Evolutionary conservation across 2,797 vertebrate genomes (phyloP).

Genomic region (Danio aesculapii): DNA sequence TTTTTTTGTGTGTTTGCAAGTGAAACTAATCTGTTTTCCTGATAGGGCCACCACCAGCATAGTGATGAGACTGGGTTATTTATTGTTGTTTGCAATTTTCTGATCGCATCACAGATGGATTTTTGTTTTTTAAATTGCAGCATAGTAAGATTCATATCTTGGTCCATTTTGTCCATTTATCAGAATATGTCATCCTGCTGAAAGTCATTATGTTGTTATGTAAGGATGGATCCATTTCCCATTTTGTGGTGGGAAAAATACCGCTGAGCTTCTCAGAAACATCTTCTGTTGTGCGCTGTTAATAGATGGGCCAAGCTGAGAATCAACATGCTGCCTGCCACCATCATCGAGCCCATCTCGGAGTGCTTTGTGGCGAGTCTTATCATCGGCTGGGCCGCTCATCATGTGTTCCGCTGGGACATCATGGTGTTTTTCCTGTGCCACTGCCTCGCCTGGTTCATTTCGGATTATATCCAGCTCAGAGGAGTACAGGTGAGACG

Average conservation of each 20-base stretch:
- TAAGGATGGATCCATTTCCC: not conserved
- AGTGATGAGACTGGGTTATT: slow-evolving; percentile 19
- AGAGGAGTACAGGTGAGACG: slow-evolving; percentile 90
- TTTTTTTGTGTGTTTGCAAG: not conserved
- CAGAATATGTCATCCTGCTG: not conserved
- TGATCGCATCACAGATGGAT: not conserved
- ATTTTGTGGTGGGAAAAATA: slow-evolving; percentile 1
- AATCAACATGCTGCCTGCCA: slow-evolving; percentile 97
- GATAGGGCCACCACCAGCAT: not conserved
- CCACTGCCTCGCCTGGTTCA: slow-evolving; percentile 97
- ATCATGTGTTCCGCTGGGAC: slow-evolving; percentile 96
- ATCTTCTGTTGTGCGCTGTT: not conserved
- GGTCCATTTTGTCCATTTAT: too few species aligned
- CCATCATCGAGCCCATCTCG: slow-evolving; percentile 94
- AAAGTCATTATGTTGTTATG: not conserved
- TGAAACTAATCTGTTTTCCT: slow-evolving; percentile 22
- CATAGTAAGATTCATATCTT: not conserved
- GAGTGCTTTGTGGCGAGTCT: slow-evolving; percentile 98
- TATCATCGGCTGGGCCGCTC: slow-evolving; percentile 96
- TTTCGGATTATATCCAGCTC: slow-evolving; percentile 95
- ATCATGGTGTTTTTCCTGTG: slow-evolving; percentile 99
- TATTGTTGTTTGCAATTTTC: not conserved
- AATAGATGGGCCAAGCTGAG: slow-evolving; percentile 94
- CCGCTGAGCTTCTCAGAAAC: not conserved
- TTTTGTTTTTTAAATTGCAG: not conserved